Conservation (phyloP, 2,888 invertebrate genomes). For the Lamellibrachia satsuma region DNA sequence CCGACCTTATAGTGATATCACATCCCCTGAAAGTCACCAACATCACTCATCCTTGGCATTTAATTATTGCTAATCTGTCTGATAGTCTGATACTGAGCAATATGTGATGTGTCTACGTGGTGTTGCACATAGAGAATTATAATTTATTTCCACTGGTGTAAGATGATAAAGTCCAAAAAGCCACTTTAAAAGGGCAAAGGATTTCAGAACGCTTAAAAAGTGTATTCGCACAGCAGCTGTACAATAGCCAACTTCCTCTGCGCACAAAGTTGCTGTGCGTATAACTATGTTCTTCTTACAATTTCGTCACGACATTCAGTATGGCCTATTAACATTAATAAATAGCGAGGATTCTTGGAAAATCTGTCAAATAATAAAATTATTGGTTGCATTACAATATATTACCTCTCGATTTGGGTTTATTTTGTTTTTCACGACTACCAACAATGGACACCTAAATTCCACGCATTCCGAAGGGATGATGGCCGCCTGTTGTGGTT, state of each 20-base stretch:
- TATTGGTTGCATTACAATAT: neutral
- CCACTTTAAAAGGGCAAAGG: no score
- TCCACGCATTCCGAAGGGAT: constrained; percentile 10
- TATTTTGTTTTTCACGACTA: neutral
- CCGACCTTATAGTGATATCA: no score
- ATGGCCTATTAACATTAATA: neutral
- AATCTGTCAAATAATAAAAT: neutral
- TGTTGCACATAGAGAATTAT: no score
- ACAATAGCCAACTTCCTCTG: neutral
- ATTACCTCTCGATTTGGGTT: neutral
- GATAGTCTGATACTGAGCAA: no score
- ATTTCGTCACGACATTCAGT: neutral
- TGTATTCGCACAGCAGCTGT: neutral
- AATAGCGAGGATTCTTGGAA: neutral
- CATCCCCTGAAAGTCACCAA: no score
- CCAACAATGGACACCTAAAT: neutral
- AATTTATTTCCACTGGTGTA: no score
- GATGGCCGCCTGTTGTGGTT: constrained; percentile 9
- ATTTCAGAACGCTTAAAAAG: no score
- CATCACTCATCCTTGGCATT: no score
- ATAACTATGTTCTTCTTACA: neutral
- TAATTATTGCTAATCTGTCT: no score
- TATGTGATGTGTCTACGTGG: no score
- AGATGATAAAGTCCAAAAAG: neutral
- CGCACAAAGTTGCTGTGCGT: neutral